These are phyloP conservation scores for sheep (Ovis aries) DNA, from an alignment of 2,113 vertebrate species.

Conservation along the genomic window ARS-UI_Ramb_v3.0 NC_056056.1:126219501-126220000, in stretches of 20 bases:
- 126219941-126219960: neutral
- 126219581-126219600: neutral
- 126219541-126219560: neutral
- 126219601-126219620: neutral
- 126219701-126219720: neutral
- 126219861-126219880: neutral
- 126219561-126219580: neutral
- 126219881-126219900: neutral
- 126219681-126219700: neutral
- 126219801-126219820: neutral
- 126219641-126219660: neutral
- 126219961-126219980: neutral
- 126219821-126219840: neutral
- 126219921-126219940: neutral
- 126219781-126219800: neutral
- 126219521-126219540: neutral
- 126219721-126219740: neutral
- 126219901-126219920: neutral
- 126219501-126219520: neutral
- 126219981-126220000: neutral
- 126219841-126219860: neutral
- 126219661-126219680: neutral
- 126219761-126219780: neutral
- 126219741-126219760: neutral
- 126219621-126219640: neutral